Evolutionary conservation across 2,888 invertebrate species (phyloP).

Genomic region (Apocheima hispidaria): DNA sequence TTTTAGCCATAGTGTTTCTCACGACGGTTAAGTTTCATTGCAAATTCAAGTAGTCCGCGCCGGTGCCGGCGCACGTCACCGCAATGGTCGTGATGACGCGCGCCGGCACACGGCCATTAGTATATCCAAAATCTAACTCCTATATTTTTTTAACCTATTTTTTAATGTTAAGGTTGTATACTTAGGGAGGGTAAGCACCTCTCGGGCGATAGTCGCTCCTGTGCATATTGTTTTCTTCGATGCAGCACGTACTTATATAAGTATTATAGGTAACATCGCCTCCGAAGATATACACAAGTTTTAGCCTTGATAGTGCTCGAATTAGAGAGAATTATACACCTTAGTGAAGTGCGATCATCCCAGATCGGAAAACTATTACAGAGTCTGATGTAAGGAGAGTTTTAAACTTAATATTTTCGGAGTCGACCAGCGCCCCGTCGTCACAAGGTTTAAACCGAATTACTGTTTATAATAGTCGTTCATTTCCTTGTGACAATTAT

Average conservation of each 20-base stretch:
- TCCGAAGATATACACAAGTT: constrained; percentile 62
- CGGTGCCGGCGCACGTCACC: constrained; percentile 51
- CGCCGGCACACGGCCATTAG: constrained; percentile 60
- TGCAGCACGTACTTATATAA: constrained; percentile 54
- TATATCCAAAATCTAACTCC: constrained; percentile 84
- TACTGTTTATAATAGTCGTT: constrained; percentile 60
- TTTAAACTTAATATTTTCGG: constrained; percentile 62
- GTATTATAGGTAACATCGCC: constrained; percentile 55
- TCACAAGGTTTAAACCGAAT: constrained; percentile 70
- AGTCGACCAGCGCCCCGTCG: constrained; percentile 53
- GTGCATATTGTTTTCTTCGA: constrained; percentile 84
- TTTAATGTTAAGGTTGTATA: constrained; percentile 82
- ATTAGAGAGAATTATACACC: constrained; percentile 11
- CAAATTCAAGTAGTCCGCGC: constrained; percentile 61
- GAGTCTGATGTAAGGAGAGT: constrained; percentile 43
- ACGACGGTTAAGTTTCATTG: constrained; percentile 49
- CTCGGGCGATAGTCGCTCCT: constrained; percentile 74
- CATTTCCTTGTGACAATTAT: constrained; percentile 58
- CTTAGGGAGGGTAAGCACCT: constrained; percentile 66
- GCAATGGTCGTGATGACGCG: constrained; percentile 30
- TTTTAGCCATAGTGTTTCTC: constrained; percentile 42
- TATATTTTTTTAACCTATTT: constrained; percentile 86
- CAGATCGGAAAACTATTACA: constrained; percentile 46
- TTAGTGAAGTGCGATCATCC: constrained; percentile 36
- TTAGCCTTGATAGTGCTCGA: constrained; percentile 22